Percentiles rank a stretch among this genome's conserved stretches.
These are phyloP conservation scores for Gymnosoma rotundatum DNA, from an alignment of 2,888 invertebrate species.

Conservation along the genomic window DNA sequence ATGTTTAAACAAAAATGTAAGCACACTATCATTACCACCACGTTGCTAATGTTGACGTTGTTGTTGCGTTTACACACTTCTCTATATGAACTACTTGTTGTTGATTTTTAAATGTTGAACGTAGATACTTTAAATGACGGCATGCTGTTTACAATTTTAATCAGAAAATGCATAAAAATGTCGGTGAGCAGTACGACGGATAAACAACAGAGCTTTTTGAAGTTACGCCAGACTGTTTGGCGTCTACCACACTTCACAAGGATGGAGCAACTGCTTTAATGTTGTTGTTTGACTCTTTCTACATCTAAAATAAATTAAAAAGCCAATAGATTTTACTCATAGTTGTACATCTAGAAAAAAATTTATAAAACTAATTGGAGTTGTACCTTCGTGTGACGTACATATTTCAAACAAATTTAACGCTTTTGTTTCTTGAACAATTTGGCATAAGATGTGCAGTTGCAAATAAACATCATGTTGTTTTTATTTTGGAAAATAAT, in stretches of 20 bases:
- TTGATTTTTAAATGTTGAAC: conserved; percentile 51
- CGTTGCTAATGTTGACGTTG: background rate
- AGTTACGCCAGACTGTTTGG: conserved; percentile 68
- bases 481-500: no score
- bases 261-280: conserved; percentile 40
- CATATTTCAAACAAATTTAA: conserved; percentile 45
- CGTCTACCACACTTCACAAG: conserved; percentile 52
- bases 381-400: conserved; percentile 59
- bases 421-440: background rate
- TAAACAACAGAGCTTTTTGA: conserved; percentile 65
- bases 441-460: conserved; percentile 48
- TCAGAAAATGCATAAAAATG: conserved; percentile 51
- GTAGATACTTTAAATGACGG: conserved; percentile 53
- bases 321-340: background rate
- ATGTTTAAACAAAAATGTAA: conserved; percentile 12
- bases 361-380: conserved; percentile 59
- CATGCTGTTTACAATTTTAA: conserved; percentile 66
- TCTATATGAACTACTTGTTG: conserved; percentile 22
- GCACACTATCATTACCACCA: conserved; percentile 8
- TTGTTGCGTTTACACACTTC: conserved; percentile 21
- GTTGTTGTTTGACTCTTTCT: conserved; percentile 21
- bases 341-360: background rate
- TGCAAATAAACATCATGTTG: conserved; percentile 22
- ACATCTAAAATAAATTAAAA: conserved; percentile 15
- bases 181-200: conserved; percentile 31